These are phyloP conservation scores for Lanius collurio DNA, from an alignment of 2,113 vertebrate species.

Conservation along the genomic window DNA sequence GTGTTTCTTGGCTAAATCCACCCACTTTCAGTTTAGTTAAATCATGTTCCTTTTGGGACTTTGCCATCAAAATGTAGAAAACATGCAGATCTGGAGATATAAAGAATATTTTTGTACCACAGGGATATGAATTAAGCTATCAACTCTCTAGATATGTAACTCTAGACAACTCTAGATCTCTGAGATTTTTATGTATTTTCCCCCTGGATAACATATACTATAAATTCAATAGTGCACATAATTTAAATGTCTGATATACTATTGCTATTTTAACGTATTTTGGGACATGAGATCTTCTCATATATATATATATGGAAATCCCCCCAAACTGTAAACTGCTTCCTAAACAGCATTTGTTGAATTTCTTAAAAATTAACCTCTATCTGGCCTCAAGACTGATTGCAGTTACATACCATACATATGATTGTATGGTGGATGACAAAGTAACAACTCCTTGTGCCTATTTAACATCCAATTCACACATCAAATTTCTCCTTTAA, in stretches of 20 bases:
- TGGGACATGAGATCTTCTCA: neutral
- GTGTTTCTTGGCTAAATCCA: constrained; percentile 56
- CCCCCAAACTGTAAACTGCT: neutral
- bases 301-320: neutral
- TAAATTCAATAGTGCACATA: neutral
- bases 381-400: neutral
- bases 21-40: constrained; percentile 54
- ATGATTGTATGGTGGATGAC: neutral
- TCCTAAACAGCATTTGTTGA: neutral
- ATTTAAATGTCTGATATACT: neutral
- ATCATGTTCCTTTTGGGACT: constrained; percentile 52
- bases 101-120: constrained; percentile 23
- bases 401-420: neutral
- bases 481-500: neutral
- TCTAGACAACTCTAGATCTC: neutral
- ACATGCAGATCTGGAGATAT: constrained; percentile 26
- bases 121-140: constrained; percentile 12
- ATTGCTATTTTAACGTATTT: neutral
- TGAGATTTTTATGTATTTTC: neutral
- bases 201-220: neutral
- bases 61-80: constrained; percentile 56
- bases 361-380: neutral
- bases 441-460: neutral
- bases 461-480: neutral
- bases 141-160: neutral